Evolutionary conservation across 2,113 vertebrate genomes (phyloP).

Genomic region (Trogon melanurus): DNA sequence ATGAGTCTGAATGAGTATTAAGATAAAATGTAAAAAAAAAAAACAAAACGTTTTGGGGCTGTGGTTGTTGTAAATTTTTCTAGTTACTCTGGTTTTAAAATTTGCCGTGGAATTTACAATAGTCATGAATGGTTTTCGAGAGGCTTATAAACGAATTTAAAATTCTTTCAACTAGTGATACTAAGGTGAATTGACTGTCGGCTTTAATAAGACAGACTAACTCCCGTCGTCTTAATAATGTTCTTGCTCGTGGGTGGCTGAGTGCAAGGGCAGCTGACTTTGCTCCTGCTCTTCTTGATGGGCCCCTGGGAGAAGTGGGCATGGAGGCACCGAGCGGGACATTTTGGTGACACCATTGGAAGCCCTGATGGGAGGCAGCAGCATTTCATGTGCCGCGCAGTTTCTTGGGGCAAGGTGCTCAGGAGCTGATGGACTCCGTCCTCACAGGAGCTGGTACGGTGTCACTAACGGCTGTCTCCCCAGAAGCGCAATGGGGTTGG

Average conservation of each 20-base stretch:
- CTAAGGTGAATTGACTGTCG: neutral
- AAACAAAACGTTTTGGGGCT: neutral
- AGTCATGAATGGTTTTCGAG: neutral
- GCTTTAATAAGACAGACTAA: neutral
- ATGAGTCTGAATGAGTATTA: neutral
- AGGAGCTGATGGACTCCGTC: neutral
- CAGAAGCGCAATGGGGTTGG: neutral
- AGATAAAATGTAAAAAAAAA: neutral
- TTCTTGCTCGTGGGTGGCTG: neutral
- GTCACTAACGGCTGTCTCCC: accelerated
- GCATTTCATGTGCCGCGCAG: accelerated
- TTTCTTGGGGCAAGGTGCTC: neutral
- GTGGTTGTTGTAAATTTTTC: neutral
- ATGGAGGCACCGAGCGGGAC: accelerated
- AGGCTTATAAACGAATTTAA: neutral
- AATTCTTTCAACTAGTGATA: neutral
- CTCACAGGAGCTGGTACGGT: neutral
- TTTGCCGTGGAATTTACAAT: neutral
- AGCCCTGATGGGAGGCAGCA: accelerated
- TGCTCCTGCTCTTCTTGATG: accelerated
- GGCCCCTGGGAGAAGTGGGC: neutral
- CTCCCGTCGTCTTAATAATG: no score
- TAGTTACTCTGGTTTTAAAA: neutral
- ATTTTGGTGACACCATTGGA: accelerated
- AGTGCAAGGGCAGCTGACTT: accelerated